A percentile compares a stretch with the other conserved stretches of the same genome.
Conservation (phyloP, 2,888 invertebrate species). For the Tyria jacobaeae region DNA sequence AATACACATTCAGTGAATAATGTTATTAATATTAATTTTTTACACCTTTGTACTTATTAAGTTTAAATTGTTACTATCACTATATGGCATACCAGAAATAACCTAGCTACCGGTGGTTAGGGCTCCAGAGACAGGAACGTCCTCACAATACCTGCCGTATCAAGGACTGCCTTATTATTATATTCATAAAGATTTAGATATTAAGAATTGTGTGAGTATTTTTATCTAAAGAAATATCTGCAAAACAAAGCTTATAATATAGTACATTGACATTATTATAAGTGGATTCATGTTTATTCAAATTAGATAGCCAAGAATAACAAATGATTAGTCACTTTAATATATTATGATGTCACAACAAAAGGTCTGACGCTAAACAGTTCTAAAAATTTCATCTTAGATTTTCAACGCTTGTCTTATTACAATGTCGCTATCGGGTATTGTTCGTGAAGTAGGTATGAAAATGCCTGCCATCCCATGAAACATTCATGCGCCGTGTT, state of each 20-base stretch:
- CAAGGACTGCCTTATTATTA: no score
- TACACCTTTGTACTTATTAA: no score
- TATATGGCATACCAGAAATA: no score
- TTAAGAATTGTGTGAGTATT: no score
- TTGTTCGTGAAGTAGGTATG: slow-evolving; percentile 53
- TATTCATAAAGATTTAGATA: no score
- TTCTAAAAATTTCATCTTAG: slow-evolving; percentile 29
- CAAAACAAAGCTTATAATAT: neutral
- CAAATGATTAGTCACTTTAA: neutral
- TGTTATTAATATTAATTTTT: no score
- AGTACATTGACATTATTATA: neutral
- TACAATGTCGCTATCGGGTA: slow-evolving; percentile 40
- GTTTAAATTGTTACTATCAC: no score
- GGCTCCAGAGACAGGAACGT: no score
- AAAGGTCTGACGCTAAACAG: slow-evolving; percentile 14
- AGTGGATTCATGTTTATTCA: neutral
- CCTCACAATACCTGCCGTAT: no score
- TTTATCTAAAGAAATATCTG: no score
- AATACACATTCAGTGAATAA: no score
- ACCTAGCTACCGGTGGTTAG: no score
- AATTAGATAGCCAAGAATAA: neutral
- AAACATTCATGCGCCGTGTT: slow-evolving; percentile 67
- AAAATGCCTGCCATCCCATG: slow-evolving; percentile 61
- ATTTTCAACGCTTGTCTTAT: slow-evolving; percentile 36
- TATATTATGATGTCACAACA: neutral